Evolutionary conservation across 2,113 vertebrate genomes (phyloP), one percentile per base, ranked within the genome.

Genomic region (Piaya cayana): DNA sequence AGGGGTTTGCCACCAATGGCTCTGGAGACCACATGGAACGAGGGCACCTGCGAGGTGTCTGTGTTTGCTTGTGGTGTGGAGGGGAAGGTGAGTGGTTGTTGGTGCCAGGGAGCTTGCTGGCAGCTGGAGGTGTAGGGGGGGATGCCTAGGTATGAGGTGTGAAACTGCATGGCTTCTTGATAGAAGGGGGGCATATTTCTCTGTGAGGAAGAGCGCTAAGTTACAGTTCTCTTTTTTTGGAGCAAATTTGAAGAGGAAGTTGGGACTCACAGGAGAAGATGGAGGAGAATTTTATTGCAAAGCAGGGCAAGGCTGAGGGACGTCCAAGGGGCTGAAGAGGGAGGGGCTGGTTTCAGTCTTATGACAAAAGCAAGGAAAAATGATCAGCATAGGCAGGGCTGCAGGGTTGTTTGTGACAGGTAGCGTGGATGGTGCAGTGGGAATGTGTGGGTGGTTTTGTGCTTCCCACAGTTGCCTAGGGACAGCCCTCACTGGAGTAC

Each of bases 21-120:
- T 13, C 30, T 27, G 15, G 25, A 27, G 62, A 32, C 9, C 0
- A 4, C 0, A 0, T 0, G 1, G 8, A 58, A 6, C 1, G 4
- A 74, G 55, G 52, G 42, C 36, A 32, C 25, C 12, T 5, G 4
- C 1, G 1, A 22, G 47, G 21, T 1, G 1, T 5, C 2, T 1
- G 53, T 2, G 1, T 32, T 29, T n/a, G 16, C 26, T 27, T 0
- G 5, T 3, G 1, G n/a, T 12, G n/a, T 18, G 25, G 34, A 34
- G n/a, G 18, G 25, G 34, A 34, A 29, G 18, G 22, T 9, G 7
- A 8, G 60, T 3, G 13, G 68, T 8, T 36, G 8, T 6, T 0
- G 7, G 53, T 37, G 27, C 37, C 0, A 3, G 10, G 45, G 13
- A 67, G 8, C 13, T 56, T 1, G 4, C 23, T 21, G 17, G 81